These are phyloP conservation scores for Cavia aperea DNA, from an alignment of 2,113 vertebrate genomes.

Conservation along the genomic window DNA sequence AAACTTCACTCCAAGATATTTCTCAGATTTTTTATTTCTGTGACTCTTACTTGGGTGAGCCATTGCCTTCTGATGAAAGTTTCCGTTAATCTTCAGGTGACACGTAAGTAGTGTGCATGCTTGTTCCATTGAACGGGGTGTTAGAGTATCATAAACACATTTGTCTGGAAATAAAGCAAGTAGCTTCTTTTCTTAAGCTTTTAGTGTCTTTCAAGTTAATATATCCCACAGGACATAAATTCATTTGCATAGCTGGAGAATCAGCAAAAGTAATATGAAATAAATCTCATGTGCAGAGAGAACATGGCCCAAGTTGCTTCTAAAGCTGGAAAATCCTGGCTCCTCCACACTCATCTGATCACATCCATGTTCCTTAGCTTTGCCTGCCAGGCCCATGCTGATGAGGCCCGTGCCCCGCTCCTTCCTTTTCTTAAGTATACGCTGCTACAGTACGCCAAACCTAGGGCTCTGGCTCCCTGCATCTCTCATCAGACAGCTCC, in stretches of 20 bases:
- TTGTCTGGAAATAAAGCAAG: background rate
- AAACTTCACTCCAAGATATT: background rate
- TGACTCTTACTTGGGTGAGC: background rate
- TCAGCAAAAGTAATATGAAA: background rate
- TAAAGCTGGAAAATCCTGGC: background rate
- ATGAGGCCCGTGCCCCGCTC: background rate
- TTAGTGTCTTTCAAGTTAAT: conserved; percentile 3
- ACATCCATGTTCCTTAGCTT: background rate
- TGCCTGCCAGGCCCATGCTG: background rate
- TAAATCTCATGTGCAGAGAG: background rate
- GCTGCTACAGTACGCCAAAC: background rate
- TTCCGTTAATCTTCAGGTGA: background rate
- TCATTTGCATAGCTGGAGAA: background rate
- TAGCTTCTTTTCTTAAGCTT: conserved; percentile 1
- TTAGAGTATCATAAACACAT: background rate
- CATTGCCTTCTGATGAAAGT: background rate
- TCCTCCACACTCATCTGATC: background rate
- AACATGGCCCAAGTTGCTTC: background rate
- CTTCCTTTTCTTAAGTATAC: background rate
- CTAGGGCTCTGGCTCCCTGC: background rate
- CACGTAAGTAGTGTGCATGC: background rate
- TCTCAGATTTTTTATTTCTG: background rate
- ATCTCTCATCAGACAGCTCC: background rate
- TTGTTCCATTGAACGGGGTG: background rate
- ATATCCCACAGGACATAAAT: background rate